Base-by-base conservation (phyloP, 2,888 invertebrate species). In the Stramonita haemastoma region DNA sequence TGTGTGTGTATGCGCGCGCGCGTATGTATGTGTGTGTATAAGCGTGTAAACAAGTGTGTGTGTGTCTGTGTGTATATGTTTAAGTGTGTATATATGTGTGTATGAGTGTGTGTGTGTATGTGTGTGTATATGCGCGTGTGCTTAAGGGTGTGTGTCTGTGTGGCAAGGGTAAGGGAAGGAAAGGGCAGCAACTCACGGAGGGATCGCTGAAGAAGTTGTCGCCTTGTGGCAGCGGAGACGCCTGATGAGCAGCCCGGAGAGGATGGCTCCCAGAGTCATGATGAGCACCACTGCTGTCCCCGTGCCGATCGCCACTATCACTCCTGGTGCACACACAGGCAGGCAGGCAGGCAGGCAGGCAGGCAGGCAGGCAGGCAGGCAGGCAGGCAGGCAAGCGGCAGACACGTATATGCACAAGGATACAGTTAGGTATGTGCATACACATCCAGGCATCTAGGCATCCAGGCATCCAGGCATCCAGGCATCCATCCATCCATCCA, bases 241-340 rank as follows among this genome's bases (percentile, higher is more conserved):
- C 57, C 46, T 85, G 73, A 57, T 34, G 66, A 84, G 73, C 26
- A 89, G 0, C 73, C 73, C 32, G 0, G 77, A 89, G 32, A 89
- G 73, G 32, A 66, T 29, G 46, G 85, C 13, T 19, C 66, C 83
- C 26, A 85, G 11, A 4, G 70, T n/a, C 11, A 70, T 29, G 2
- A 34, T 29, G 0, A 60, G 15, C 22, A 77, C 83, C 84, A 89
- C 85, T 4, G 70, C 89, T 56, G 56, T 56, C 4, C 83, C 85
- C 11, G 70, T 70, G 2, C 89, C 66, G n/a, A 89, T 57, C 0
- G 89, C 89, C 70, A 89, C 77, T 56, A 89, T 17, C 56, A 84
- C 36, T 1, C 84, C 89, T 85, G 73, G 1, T 1, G 17, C 29
- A 85, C 46, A 85, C 84, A 84, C 56, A 81, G 5, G 46, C 34